A percentile compares a stretch with the other conserved stretches of the same genome.
phyloP scores from a whole-genome alignment of 2,888 invertebrate genomes.

The Tipula vernalis region DNA sequence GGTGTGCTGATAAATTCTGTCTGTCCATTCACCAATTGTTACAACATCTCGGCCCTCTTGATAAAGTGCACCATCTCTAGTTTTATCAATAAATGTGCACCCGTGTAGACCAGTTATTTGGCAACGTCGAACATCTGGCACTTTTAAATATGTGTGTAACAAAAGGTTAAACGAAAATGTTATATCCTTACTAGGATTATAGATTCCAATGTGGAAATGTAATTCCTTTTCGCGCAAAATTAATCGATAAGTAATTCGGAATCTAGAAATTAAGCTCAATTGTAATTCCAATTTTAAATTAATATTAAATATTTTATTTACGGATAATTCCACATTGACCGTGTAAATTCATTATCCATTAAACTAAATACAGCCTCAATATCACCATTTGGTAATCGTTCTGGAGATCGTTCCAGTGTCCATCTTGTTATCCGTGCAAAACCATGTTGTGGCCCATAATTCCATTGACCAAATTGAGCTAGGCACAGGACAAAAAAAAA shows the following conservation, averaged over 20 bases:
- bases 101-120: conserved; percentile 89
- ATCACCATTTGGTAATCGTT: conserved; percentile 78
- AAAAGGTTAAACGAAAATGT: conserved; percentile 86
- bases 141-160: conserved; percentile 91
- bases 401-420: conserved; percentile 81
- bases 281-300: neutral
- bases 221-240: conserved; percentile 83
- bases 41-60: conserved; percentile 86
- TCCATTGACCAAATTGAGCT: conserved; percentile 96
- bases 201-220: conserved; percentile 85
- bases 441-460: conserved; percentile 90
- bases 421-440: conserved; percentile 89
- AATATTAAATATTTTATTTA: conserved; percentile 36
- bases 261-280: conserved; percentile 39
- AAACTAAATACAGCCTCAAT: conserved; percentile 85
- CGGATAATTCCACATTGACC: conserved; percentile 91
- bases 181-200: conserved; percentile 85
- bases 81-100: conserved; percentile 82
- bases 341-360: conserved; percentile 84
- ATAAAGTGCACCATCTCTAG: conserved; percentile 71
- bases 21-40: conserved; percentile 84
- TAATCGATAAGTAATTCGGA: conserved; percentile 83
- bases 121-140: conserved; percentile 82
- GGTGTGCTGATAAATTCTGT: conserved; percentile 86
- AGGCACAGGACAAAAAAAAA: neutral